Percentiles rank a stretch among this genome's conserved stretches.
Conservation (phyloP, 2,888 invertebrate species). For the Odontomyia ornata region DNA sequence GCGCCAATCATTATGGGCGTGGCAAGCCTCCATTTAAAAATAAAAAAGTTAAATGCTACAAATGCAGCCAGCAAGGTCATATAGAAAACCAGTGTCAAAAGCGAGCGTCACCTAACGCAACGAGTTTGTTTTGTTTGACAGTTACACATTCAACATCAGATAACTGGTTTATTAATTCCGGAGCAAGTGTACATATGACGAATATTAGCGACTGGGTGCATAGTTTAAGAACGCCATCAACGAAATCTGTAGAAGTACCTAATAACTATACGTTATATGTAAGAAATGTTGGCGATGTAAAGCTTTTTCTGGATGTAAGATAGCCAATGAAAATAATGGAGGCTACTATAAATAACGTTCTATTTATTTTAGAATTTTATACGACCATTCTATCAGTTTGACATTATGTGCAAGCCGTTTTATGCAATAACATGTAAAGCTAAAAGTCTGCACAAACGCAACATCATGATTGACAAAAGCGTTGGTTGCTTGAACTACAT, state of each 20-base stretch:
- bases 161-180: neutral
- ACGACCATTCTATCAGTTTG: too few species aligned
- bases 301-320: neutral
- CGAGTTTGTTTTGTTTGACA: too few species aligned
- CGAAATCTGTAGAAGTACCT: neutral
- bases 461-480: too few species aligned
- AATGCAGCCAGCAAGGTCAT: slow-evolving; percentile 24
- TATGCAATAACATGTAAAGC: too few species aligned
- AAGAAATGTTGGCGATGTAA: neutral
- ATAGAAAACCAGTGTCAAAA: slow-evolving; percentile 36
- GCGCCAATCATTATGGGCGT: neutral
- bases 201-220: neutral
- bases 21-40: neutral
- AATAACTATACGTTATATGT: neutral
- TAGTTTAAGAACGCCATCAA: neutral
- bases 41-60: slow-evolving; percentile 28
- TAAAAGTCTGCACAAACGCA: too few species aligned
- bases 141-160: too few species aligned
- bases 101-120: neutral
- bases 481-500: too few species aligned
- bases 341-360: neutral
- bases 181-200: neutral
- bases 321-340: neutral
- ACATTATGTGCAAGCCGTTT: too few species aligned
- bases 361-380: too few species aligned